Evolutionary conservation across 2,113 vertebrate genomes (phyloP), one percentile per base, ranked within the genome.

Genomic region (Crotophaga sulcirostris): DNA sequence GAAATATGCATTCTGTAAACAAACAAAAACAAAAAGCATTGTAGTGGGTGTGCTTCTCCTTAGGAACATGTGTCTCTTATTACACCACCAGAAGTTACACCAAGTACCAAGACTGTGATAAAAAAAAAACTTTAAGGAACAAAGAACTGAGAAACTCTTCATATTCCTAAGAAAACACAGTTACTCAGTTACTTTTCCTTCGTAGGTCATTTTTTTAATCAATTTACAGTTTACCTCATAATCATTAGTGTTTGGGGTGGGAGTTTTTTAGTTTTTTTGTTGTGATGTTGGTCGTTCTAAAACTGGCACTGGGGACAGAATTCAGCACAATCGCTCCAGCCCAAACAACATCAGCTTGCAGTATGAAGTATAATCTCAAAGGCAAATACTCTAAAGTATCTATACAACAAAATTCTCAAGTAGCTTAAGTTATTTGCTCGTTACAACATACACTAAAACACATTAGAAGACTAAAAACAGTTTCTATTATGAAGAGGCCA

Each of bases 401-500:
- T 58, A 85, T 5, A 63, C 6, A 77, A 73, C 59, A 76, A 82
- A 83, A 73, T 54, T 54, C 33, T 36, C 29, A 72, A 63, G 64
- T 40, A 77, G 21, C 33, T 79, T 72, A 23, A 56, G 85, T 49
- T 59, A 72, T 42, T 62, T 79, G 17, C n/a, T 89, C 10, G 11
- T 69, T 86, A 76, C 85, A 97, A 84, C 34, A 78, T 23, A 76
- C 83, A 82, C 9, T 17, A 81, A 82, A 64, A 3, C 16, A 76
- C 89, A 94, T 47, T 7, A 91, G 28, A 56, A 0, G 17, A 93
- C 76, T 52, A 62, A 92, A 81, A 97, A n/a, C 40, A 89, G 75
- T n/a, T 94, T 69, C n/a, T 90, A 91, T 82, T 52, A 93, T 13
- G 63, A 68, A 72, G 24, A 82, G 85, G 69, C 15, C 36, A 90